Evolutionary conservation across 2,113 vertebrate species (phyloP).

Genomic region (Burhinus bistriatus): DNA sequence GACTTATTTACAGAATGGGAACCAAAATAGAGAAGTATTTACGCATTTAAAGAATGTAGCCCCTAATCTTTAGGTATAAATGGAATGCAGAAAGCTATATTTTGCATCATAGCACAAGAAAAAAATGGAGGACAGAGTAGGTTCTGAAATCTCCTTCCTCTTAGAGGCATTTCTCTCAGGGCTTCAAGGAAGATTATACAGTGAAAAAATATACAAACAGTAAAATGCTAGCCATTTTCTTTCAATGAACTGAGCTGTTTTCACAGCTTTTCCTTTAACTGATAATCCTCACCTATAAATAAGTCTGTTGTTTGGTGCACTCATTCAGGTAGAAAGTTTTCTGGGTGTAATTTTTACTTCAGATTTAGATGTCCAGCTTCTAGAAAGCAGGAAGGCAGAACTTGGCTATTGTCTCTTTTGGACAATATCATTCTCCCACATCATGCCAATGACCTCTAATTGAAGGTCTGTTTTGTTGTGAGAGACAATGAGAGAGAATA

Average conservation of each 20-base stretch:
- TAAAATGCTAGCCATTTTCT: neutral
- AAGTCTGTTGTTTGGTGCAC: neutral
- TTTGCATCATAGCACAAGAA: neutral
- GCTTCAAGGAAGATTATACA: neutral
- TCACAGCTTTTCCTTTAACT: neutral
- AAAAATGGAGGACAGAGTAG: neutral
- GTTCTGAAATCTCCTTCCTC: neutral
- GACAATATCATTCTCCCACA: neutral
- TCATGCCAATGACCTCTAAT: neutral
- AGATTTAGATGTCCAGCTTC: neutral
- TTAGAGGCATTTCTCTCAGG: neutral
- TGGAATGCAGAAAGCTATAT: neutral
- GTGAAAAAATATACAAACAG: neutral
- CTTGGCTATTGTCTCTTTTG: neutral
- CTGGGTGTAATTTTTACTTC: neutral
- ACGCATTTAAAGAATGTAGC: neutral
- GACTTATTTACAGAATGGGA: neutral
- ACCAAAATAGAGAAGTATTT: neutral
- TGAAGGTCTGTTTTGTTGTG: neutral
- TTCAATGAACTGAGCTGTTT: neutral
- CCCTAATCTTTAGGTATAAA: neutral
- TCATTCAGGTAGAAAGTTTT: neutral
- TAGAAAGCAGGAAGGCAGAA: neutral
- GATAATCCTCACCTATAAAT: neutral
- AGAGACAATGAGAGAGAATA: neutral